Base-by-base conservation (phyloP, 1,140 invertebrate species). In the Heliconius hermathena region DNA sequence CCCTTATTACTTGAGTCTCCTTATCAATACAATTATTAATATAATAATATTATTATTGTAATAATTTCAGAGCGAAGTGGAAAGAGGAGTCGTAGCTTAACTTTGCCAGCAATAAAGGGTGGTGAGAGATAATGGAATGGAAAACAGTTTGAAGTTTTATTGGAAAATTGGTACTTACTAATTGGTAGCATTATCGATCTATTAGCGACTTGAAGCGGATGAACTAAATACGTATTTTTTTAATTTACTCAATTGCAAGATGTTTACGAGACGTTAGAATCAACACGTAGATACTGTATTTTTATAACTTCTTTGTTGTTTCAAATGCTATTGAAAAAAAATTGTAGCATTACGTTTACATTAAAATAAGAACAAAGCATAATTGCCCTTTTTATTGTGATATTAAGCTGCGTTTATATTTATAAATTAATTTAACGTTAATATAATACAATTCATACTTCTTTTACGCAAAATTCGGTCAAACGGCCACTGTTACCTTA, bases 11-110 rank as follows among this genome's bases (percentile, higher is more conserved):
- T 91, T 93, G 91, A 94, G 91, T 93, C 93, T 93, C 93, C 93
- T 94, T 93, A 94, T 94, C 93, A 94, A 94, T 94, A 94, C 91
- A 94, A 93, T 94, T 93, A 94, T 94, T 94, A 94, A 94, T 94
- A 93, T 93, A 93, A 93, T 94, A 94, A 93, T 94, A 94, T 94
- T 94, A 94, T 93, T 94, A 94, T 93, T 94, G 91, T 93, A 93
- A 94, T 94, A 94, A 94, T 94, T 94, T 93, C 85, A 86, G 90
- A 88, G 89, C 89, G 85, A 83, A 90, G 90, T 88, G 89, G 91
- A 91, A 87, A 89, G 91, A 91, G 89, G 88, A 91, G 87, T 88
- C 89, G 91, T 89, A 90, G 92, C 93, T 93, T 94, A 94, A 93
- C 91, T 94, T 93, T 85, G 91, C 91, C 90, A 90, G 91, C 89